These are phyloP conservation scores for Typhlomys cinereus DNA, from an alignment of 2,113 vertebrate genomes.

Conservation along the genomic window DNA sequence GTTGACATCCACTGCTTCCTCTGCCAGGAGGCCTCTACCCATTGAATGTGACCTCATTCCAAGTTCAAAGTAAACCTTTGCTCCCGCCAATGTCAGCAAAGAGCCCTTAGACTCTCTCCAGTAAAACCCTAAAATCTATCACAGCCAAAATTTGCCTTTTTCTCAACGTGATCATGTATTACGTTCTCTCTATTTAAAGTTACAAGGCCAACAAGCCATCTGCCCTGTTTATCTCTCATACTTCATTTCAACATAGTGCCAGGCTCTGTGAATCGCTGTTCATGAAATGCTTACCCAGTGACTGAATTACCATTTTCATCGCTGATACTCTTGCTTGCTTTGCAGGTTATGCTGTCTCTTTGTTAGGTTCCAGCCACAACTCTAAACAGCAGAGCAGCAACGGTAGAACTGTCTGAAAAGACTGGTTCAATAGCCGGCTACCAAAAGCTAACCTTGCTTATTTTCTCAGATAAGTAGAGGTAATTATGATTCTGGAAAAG, in stretches of 20 bases:
- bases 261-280: neutral
- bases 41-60: neutral
- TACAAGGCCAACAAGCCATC: neutral
- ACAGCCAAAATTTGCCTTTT: neutral
- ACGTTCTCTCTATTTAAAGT: neutral
- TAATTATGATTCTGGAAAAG: neutral
- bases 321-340: neutral
- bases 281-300: neutral
- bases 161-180: neutral
- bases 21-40: neutral
- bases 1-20: neutral
- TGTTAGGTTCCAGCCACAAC: neutral
- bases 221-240: neutral
- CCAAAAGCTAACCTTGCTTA: neutral
- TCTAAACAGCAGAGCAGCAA: neutral
- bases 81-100: neutral
- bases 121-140: too few species aligned
- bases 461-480: neutral
- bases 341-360: neutral
- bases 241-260: neutral
- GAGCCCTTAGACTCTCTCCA: neutral
- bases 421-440: neutral
- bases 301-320: neutral
- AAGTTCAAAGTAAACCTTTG: neutral
- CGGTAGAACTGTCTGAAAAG: neutral